Evolutionary conservation across 2,888 invertebrate genomes (phyloP), one percentile per base, ranked within the genome.

Genomic region (Ametastegia equiseti): DNA sequence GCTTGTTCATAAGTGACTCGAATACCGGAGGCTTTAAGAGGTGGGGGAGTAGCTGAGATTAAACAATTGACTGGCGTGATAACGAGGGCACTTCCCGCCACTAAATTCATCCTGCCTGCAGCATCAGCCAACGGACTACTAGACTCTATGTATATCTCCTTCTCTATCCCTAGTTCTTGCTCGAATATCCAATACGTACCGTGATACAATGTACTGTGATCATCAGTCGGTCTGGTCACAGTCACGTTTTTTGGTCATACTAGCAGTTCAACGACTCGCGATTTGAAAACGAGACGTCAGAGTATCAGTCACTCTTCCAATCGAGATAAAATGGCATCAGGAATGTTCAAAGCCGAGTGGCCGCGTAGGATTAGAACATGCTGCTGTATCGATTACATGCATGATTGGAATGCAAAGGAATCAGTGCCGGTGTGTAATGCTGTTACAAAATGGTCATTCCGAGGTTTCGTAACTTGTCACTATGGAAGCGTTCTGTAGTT

Each of bases 81-180:
- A 90, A 90, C 89, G 90, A 90, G 90, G 89, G 87, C 90, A 90
- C 90, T 90, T 90, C 90, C 90, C 90, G 90, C 87, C 88, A 86
- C 87, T 89, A 89, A 90, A 86, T 86, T 88, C 89, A 89, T 88
- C 89, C 89, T 87, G 87, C 85, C 54, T 15, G n/a, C 9, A 13
- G 19, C 54, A 60, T 15, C 83, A 45, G 23, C 60, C 30, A 78
- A 57, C 60, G 60, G 57, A 78, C 30, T 39, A 57, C 54, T 23
- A 30, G 27, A n/a, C 23, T 47, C 15, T 9, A 15, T 36, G 36
- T 39, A 9, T 27, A 15, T 19, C 23, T 39, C n/a, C n/a, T 39
- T 57, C 75, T 36, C 19, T 67, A n/a, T 67, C 9, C 39, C 1
- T 23, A 23, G n/a, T 15, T 13, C 27, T 39, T 11, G 3, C 7